phyloP scores from a whole-genome alignment of 2,888 invertebrate species.

The Sericinus montela region DNA sequence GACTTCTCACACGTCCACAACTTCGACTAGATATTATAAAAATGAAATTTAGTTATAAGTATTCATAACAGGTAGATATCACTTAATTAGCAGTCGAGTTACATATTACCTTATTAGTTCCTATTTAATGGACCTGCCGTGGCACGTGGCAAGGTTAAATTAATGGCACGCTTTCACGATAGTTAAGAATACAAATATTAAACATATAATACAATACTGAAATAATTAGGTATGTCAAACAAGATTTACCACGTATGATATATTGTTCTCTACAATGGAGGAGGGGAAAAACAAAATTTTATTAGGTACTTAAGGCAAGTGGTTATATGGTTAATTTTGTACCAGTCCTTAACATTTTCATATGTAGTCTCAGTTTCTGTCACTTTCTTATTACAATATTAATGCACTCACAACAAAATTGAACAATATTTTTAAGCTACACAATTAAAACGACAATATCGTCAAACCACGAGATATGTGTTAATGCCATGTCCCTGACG shows the following conservation, averaged over 20 bases:
- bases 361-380: constrained; percentile 43
- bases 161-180: constrained; percentile 80
- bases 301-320: constrained; percentile 4
- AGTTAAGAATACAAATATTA: constrained; percentile 70
- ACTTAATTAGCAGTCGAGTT: constrained; percentile 75
- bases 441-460: constrained; percentile 40
- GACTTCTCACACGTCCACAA: constrained; percentile 56
- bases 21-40: constrained; percentile 72
- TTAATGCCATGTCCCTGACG: constrained; percentile 39
- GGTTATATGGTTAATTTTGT: constrained; percentile 35
- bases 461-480: constrained; percentile 60
- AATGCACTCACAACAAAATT: constrained; percentile 37
- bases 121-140: constrained; percentile 56
- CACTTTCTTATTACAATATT: constrained; percentile 39
- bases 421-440: constrained; percentile 34
- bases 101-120: constrained; percentile 66
- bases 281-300: constrained; percentile 3
- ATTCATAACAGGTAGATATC: constrained; percentile 56
- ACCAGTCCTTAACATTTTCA: constrained; percentile 26
- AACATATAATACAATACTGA: constrained; percentile 50
- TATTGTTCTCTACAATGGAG: not conserved
- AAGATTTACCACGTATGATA: constrained; percentile 38
- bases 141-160: constrained; percentile 75
- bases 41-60: constrained; percentile 44
- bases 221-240: constrained; percentile 44